Percentiles rank a stretch among this genome's conserved stretches.
phyloP scores from a whole-genome alignment of 1,140 invertebrate species.

The Archegozetes longisetosus region DNA sequence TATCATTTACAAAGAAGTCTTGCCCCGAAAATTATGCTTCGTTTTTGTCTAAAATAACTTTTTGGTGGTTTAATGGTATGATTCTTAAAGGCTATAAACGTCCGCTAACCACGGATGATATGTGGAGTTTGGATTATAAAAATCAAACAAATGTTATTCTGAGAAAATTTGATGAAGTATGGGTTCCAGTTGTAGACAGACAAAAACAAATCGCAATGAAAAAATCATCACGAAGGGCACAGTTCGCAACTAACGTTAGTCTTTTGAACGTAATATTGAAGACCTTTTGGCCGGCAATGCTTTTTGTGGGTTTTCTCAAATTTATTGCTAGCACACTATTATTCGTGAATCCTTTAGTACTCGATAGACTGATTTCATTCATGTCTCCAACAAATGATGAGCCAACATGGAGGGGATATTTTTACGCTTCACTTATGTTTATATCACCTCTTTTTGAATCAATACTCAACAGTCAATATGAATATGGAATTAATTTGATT shows the following conservation, averaged over 20 bases:
- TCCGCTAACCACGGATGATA: slow-evolving; percentile 4
- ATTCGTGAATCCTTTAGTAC: slow-evolving; percentile 60
- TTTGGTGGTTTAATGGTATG: slow-evolving; percentile 70
- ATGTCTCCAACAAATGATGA: slow-evolving; percentile 32
- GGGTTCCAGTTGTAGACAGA: neutral
- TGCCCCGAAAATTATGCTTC: slow-evolving; percentile 66
- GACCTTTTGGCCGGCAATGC: slow-evolving; percentile 64
- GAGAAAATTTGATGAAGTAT: neutral
- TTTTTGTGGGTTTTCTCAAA: slow-evolving; percentile 61
- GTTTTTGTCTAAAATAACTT: slow-evolving; percentile 73
- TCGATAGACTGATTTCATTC: slow-evolving; percentile 12
- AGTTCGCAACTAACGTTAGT: slow-evolving; percentile 4
- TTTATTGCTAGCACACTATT: slow-evolving; percentile 65
- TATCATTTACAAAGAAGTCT: too few relatives aligned
- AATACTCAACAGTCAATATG: slow-evolving; percentile 13
- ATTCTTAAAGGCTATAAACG: neutral
- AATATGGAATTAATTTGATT: slow-evolving; percentile 13
- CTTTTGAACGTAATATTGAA: slow-evolving; percentile 26
- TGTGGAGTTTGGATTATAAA: neutral
- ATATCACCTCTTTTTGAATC: slow-evolving; percentile 12
- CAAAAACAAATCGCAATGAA: neutral
- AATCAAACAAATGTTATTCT: neutral
- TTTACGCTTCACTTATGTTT: slow-evolving; percentile 15
- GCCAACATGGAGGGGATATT: slow-evolving; percentile 42
- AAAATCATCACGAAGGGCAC: neutral